Percentiles rank a stretch among this genome's conserved stretches.
Evolutionary conservation across 23 tunicate genomes (phyloP).

Genomic region (Corella eumyota): DNA sequence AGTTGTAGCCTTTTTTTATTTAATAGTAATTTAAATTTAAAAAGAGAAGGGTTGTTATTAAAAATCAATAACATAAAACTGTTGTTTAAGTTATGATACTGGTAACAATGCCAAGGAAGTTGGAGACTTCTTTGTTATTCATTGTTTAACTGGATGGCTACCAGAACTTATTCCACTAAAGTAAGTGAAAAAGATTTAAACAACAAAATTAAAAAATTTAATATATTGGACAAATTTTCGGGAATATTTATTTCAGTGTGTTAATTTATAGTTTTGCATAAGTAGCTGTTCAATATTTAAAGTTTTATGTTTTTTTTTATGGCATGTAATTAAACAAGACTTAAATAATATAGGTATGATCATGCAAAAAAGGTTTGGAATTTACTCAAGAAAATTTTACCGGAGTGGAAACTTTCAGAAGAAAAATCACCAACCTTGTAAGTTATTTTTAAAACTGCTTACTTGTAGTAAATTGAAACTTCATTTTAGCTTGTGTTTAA

Average conservation of each 20-base stretch:
- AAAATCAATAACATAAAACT: background rate
- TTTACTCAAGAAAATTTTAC: constrained; percentile 45
- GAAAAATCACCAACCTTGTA: constrained; percentile 11
- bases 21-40: no score
- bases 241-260: no score
- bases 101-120: constrained; percentile 23
- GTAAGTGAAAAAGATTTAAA: constrained; percentile 26
- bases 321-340: no score
- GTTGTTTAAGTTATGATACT: background rate
- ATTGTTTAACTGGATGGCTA: constrained; percentile 81
- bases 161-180: constrained; percentile 67
- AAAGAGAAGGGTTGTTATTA: no score
- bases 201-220: no score
- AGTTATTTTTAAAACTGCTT: background rate
- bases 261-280: no score
- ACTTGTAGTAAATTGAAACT: no score
- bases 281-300: no score
- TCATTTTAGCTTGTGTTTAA: no score
- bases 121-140: constrained; percentile 67
- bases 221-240: no score
- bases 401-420: constrained; percentile 70
- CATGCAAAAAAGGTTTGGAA: constrained; percentile 50
- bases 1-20: no score
- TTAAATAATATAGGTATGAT: constrained; percentile 18
- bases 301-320: no score